Evolutionary conservation across 2,113 vertebrate genomes (phyloP).

Genomic region (Pseudolaguvia tuberculata): DNA sequence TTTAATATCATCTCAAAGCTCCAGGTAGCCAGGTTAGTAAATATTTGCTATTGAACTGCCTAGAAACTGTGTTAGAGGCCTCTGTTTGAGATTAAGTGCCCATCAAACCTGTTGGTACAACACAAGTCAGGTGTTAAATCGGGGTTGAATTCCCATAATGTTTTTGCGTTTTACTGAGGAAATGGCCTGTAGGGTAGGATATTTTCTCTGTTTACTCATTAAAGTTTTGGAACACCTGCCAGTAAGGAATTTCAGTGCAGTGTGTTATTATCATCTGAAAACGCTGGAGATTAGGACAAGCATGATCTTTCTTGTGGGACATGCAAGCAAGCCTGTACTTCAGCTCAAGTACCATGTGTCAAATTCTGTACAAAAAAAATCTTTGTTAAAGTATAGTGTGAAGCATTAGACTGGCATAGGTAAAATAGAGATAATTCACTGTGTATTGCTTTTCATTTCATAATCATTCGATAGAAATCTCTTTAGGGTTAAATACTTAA

Average conservation of each 20-base stretch:
- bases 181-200: constrained; percentile 18
- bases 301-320: neutral
- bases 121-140: constrained; percentile 34
- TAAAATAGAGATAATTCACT: neutral
- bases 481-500: constrained; percentile 36
- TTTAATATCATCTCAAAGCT: neutral
- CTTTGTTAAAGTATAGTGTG: neutral
- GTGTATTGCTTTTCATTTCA: no score
- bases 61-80: neutral
- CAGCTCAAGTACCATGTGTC: neutral
- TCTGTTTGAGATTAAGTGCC: neutral
- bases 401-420: neutral
- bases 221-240: constrained; percentile 28
- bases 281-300: neutral
- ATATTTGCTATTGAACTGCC: neutral
- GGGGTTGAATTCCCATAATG: constrained; percentile 45
- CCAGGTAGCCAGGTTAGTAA: neutral
- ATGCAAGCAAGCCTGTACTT: neutral
- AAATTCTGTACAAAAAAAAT: no score
- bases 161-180: constrained; percentile 26
- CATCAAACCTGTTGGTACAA: constrained; percentile 40
- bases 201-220: constrained; percentile 30
- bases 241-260: constrained; percentile 15
- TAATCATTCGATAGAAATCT: no score
- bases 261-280: constrained; percentile 10